Evolutionary conservation across 2,113 vertebrate genomes (phyloP), one percentile per base, ranked within the genome.

Genomic region (Elephantulus edwardii): DNA sequence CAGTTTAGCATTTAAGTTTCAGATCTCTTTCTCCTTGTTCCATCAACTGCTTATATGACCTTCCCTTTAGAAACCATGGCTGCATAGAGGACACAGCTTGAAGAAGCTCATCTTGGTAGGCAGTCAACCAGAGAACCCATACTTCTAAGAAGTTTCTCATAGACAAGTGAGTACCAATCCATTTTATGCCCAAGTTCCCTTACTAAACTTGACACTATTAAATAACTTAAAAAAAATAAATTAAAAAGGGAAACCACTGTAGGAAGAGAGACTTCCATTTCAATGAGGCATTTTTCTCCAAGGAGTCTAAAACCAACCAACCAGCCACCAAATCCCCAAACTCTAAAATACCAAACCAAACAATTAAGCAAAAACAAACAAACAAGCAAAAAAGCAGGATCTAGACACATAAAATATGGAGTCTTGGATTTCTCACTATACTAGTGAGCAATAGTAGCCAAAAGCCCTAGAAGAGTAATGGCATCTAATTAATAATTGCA

Each of bases 101-200:
- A 89, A 35, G 60, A 75, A 95, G 20, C 20, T 91, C 24, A 60
- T 74, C 28, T 87, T 93, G 11, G 44, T 71, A 44, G 28, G 71
- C 3, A 88, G 54, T 93, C 80, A 66, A 66, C 14, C 42, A 88
- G 40, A 89, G 40, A 92, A 89, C 24, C 16, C 28, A 82, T 75
- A 74, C 11, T 81, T 58, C 30, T 30, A 70, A 58, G 30, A 62
- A 90, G 40, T 28, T 83, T 88, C 30, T 70, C 13, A 85, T 30
- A 88, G 19, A 64, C 19, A 85, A 19, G 26, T 35, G 12, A 71
- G 30, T 30, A 74, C 17, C 12, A 78, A 62, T 8, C 7, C 4
- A 84, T 64, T 13, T n/a, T 85, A 10, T 48, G 33, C 70, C 50
- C 92, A 86, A 83, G 68, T 84, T 87, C 28, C 64, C 3, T 64